phyloP scores from a whole-genome alignment of 1,140 invertebrate genomes.

The Hycleus phaleratus region DNA sequence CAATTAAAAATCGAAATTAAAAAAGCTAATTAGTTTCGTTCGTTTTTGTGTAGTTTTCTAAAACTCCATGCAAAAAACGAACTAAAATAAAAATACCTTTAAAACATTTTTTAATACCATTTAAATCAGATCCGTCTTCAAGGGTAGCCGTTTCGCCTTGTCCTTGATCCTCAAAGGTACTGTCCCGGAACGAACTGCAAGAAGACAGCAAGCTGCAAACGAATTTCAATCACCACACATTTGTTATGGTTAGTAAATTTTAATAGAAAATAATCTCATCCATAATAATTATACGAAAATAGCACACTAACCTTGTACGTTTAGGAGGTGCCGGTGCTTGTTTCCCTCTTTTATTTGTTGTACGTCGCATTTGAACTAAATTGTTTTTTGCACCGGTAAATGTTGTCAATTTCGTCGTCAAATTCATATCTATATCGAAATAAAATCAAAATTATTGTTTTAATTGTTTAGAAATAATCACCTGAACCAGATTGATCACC shows the following conservation, averaged over 20 bases:
- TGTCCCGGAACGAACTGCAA: slow-evolving; percentile 76
- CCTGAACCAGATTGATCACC: slow-evolving; percentile 40
- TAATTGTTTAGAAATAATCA: neutral
- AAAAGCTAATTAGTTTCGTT: neutral
- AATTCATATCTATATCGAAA: slow-evolving; percentile 37
- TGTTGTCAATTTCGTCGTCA: slow-evolving; percentile 56
- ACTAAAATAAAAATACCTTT: slow-evolving; percentile 34
- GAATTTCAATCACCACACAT: slow-evolving; percentile 15
- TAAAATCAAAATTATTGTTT: too few relatives aligned
- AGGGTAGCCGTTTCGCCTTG: slow-evolving; percentile 48
- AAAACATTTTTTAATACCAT: slow-evolving; percentile 38
- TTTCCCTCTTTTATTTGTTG: slow-evolving; percentile 82
- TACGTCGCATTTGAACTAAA: slow-evolving; percentile 74
- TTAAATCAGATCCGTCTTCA: slow-evolving; percentile 43
- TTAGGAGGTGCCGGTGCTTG: slow-evolving; percentile 92
- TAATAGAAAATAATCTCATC: neutral
- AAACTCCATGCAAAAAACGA: slow-evolving; percentile 18
- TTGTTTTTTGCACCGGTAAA: slow-evolving; percentile 56
- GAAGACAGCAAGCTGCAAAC: slow-evolving; percentile 67
- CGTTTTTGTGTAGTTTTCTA: too few relatives aligned
- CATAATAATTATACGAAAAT: neutral
- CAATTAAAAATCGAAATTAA: neutral
- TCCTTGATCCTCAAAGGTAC: slow-evolving; percentile 42
- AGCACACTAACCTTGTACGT: slow-evolving; percentile 65
- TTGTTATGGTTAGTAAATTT: slow-evolving; percentile 7